Conservation (phyloP, 2,888 invertebrate species). For the Alsophila aescularia region DNA sequence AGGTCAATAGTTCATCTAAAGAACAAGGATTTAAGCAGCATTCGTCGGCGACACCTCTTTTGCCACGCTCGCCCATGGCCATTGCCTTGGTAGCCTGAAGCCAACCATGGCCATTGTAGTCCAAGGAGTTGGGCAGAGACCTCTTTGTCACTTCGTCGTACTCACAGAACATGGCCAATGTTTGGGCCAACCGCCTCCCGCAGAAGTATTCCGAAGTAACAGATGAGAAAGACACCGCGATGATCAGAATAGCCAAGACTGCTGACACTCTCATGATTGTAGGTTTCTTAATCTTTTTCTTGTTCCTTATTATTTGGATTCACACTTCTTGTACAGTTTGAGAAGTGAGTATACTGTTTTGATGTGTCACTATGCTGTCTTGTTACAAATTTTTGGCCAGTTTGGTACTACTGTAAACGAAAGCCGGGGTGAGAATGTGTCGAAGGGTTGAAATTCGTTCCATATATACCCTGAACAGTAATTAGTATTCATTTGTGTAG, state of each 20-base stretch:
- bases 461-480: neutral
- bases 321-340: too few species aligned
- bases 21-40: conserved; percentile 7
- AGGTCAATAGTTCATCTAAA: neutral
- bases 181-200: conserved; percentile 2
- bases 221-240: neutral
- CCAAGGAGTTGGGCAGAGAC: neutral
- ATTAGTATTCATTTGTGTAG: neutral
- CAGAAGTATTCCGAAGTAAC: neutral
- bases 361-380: too few species aligned
- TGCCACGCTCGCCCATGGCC: neutral
- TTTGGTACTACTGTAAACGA: neutral
- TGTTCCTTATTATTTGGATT: too few species aligned
- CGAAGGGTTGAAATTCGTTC: neutral
- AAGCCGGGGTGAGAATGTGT: neutral
- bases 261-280: neutral
- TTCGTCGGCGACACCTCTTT: conserved; percentile 6
- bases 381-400: too few species aligned
- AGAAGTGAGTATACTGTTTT: too few species aligned
- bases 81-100: neutral
- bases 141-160: neutral
- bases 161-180: conserved; percentile 2
- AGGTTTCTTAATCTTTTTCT: too few species aligned
- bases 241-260: neutral
- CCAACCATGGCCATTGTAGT: conserved; percentile 1